A percentile compares a stretch with the other conserved stretches of the same genome.
Evolutionary conservation across 2,113 vertebrate genomes (phyloP).

Genomic region (Solea senegalensis): DNA sequence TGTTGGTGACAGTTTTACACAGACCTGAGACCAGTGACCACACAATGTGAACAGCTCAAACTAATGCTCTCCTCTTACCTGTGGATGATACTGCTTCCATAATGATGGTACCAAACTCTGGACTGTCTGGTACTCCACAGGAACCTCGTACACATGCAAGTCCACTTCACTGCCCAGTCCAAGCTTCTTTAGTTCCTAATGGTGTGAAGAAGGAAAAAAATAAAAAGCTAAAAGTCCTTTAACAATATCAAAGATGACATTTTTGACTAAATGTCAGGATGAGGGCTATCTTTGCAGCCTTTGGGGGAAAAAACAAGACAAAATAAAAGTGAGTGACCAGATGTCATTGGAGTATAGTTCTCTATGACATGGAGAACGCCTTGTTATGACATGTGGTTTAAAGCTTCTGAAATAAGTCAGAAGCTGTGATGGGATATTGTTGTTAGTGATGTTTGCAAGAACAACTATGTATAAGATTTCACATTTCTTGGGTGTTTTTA

Average conservation of each 20-base stretch:
- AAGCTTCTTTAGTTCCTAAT: constrained; percentile 92
- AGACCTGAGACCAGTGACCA: background rate
- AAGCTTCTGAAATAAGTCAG: background rate
- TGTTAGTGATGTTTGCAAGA: background rate
- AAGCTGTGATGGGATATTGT: background rate
- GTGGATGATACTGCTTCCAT: constrained; percentile 92
- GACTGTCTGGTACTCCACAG: constrained; percentile 93
- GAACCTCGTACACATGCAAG: constrained; percentile 90
- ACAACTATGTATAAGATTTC: too few species aligned
- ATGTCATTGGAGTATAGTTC: background rate
- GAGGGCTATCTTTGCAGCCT: too few species aligned
- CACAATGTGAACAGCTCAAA: background rate
- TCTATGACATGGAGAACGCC: background rate
- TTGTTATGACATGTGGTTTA: background rate
- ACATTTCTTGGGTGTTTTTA: too few species aligned
- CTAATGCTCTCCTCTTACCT: constrained; percentile 76
- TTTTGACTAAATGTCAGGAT: too few species aligned
- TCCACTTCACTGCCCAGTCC: constrained; percentile 89
- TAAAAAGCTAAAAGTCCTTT: background rate
- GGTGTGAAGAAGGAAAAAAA: background rate
- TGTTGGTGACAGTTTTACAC: background rate
- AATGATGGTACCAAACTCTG: constrained; percentile 91
- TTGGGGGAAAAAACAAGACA: background rate
- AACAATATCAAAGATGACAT: too few species aligned
- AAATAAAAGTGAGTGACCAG: too few species aligned